Percentiles rank a stretch among this genome's conserved stretches.
These are phyloP conservation scores for Eucriotettix oculatus DNA, from an alignment of 2,888 invertebrate species.

Conservation along the genomic window DNA sequence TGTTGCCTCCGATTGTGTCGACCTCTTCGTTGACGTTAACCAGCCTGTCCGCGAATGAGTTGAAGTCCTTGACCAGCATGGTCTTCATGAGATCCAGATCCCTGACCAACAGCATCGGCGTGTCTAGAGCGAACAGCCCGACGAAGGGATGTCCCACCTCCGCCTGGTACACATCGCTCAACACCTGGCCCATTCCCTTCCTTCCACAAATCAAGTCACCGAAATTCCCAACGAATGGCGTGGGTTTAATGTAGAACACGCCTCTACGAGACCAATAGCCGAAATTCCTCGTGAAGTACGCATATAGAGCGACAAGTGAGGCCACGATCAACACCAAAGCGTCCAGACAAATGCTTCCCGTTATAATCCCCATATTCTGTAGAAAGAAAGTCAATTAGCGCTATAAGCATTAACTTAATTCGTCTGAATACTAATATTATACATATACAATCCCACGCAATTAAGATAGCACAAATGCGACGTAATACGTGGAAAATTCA, in stretches of 20 bases:
- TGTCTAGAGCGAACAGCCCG: constrained; percentile 2
- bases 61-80: constrained; percentile 4
- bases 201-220: neutral
- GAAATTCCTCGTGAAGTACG: neutral
- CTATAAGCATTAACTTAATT: too few species aligned
- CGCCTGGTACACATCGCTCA: constrained; percentile 1
- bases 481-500: too few species aligned
- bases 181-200: neutral
- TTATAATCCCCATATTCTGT: too few species aligned
- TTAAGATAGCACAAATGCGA: too few species aligned
- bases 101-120: neutral
- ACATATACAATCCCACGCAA: too few species aligned
- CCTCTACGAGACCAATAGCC: neutral
- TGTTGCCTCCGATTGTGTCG: constrained; percentile 1
- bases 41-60: constrained; percentile 1
- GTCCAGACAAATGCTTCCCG: too few species aligned
- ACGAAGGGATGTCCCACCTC: neutral
- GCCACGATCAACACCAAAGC: too few species aligned
- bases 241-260: neutral
- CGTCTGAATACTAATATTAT: too few species aligned
- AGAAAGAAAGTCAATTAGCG: too few species aligned
- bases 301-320: too few species aligned
- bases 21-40: neutral
- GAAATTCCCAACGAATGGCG: neutral
- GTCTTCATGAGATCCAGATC: constrained; percentile 1